A percentile compares a stretch with the other conserved stretches of the same genome.
Conservation (phyloP, 2,113 vertebrate genomes). For the Nematolebias whitei region DNA sequence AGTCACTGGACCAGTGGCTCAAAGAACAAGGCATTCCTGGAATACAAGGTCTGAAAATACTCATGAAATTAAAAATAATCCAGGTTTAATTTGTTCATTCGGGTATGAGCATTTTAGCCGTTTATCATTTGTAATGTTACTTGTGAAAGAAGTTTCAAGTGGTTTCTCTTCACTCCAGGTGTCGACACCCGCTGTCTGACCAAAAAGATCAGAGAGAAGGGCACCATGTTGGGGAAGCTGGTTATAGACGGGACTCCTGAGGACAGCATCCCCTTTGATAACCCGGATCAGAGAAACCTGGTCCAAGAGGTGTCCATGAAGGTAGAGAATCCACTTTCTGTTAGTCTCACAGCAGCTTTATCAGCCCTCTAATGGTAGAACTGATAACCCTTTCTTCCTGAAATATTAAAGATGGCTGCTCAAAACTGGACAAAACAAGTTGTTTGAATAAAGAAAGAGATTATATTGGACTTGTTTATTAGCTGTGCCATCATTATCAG, state of each 20-base stretch:
- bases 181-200: slow-evolving; percentile 91
- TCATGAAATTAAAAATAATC: too few species aligned
- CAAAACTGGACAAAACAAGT: too few species aligned
- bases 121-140: neutral
- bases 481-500: too few species aligned
- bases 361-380: too few species aligned
- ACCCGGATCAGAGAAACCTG: slow-evolving; percentile 86
- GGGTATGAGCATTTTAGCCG: too few species aligned
- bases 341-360: neutral
- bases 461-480: too few species aligned
- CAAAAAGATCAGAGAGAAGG: slow-evolving; percentile 92
- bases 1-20: slow-evolving; percentile 90
- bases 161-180: slow-evolving; percentile 71
- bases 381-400: too few species aligned
- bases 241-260: slow-evolving; percentile 80
- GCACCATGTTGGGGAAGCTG: slow-evolving; percentile 91
- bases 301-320: slow-evolving; percentile 92
- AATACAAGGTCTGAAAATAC: slow-evolving; percentile 83
- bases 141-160: neutral
- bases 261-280: slow-evolving; percentile 79
- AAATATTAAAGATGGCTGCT: too few species aligned
- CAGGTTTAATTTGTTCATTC: neutral
- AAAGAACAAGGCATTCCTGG: slow-evolving; percentile 89
- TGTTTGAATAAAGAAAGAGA: too few species aligned
- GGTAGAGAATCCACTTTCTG: slow-evolving; percentile 66